Conservation (phyloP, 1,140 invertebrate genomes). For the Drosophila orosa region DNA sequence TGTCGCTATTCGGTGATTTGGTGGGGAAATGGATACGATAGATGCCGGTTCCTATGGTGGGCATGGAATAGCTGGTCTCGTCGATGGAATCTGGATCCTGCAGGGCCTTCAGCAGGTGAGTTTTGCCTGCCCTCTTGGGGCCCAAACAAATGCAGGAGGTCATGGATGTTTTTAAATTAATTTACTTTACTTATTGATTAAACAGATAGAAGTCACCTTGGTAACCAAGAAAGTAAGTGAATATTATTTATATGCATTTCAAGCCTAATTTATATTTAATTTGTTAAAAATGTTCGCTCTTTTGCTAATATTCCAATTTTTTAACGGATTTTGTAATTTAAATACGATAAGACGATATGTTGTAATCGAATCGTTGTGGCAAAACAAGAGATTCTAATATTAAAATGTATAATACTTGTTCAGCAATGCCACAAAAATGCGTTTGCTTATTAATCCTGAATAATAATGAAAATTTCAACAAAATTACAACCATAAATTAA, state of each 20-base stretch:
- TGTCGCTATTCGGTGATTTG: slow-evolving; percentile 78
- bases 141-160: slow-evolving; percentile 89
- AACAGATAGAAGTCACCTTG: slow-evolving; percentile 43
- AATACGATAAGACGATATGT: not conserved
- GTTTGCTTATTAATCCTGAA: not conserved
- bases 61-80: slow-evolving; percentile 89
- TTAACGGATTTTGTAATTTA: not conserved
- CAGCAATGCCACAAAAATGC: not conserved
- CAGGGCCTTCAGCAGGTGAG: slow-evolving; percentile 90
- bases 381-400: not conserved
- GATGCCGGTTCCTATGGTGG: slow-evolving; percentile 91
- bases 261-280: not conserved
- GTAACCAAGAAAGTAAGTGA: slow-evolving; percentile 19
- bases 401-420: not conserved
- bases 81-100: slow-evolving; percentile 88
- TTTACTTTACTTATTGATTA: slow-evolving; percentile 39
- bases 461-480: no score
- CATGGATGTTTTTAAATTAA: not conserved
- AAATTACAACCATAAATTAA: not conserved
- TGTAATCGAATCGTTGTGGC: not conserved
- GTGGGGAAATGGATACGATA: slow-evolving; percentile 87
- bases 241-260: not conserved
- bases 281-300: accelerated
- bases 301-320: not conserved
- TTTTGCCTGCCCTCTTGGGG: slow-evolving; percentile 91